Conservation (phyloP, 2,113 vertebrate genomes). For the Hystrix brachyura region DNA sequence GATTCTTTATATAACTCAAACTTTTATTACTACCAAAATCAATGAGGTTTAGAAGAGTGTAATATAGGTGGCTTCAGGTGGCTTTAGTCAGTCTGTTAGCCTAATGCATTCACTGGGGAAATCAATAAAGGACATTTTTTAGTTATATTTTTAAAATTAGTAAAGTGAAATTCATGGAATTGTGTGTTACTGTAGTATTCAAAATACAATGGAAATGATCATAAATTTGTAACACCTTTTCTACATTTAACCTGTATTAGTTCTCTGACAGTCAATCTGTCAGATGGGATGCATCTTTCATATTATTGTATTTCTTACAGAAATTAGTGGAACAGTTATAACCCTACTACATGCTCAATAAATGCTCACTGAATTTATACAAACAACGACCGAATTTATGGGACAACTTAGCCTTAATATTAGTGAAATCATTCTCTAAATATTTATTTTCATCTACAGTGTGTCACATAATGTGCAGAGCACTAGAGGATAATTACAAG, state of each 20-base stretch:
- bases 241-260: background rate
- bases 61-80: background rate
- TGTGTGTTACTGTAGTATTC: background rate
- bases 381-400: background rate
- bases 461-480: background rate
- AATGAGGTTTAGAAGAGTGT: background rate
- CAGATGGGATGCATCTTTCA: background rate
- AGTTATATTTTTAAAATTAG: slow-evolving; percentile 36
- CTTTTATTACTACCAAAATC: slow-evolving; percentile 54
- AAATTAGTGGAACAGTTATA: background rate
- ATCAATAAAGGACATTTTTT: background rate
- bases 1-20: slow-evolving; percentile 12
- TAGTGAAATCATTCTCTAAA: background rate
- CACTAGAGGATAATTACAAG: slow-evolving; percentile 1
- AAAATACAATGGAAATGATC: slow-evolving; percentile 32
- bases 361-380: background rate
- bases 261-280: background rate
- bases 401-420: background rate
- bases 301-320: background rate
- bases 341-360: background rate
- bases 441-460: slow-evolving; percentile 17
- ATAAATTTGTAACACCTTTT: slow-evolving; percentile 10
- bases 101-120: background rate
- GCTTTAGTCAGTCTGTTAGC: slow-evolving; percentile 53
- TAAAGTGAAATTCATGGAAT: slow-evolving; percentile 32